Evolutionary conservation across 1,140 invertebrate species (phyloP), one percentile per base, ranked within the genome.

Genomic region (Diabrotica undecimpunctata): DNA sequence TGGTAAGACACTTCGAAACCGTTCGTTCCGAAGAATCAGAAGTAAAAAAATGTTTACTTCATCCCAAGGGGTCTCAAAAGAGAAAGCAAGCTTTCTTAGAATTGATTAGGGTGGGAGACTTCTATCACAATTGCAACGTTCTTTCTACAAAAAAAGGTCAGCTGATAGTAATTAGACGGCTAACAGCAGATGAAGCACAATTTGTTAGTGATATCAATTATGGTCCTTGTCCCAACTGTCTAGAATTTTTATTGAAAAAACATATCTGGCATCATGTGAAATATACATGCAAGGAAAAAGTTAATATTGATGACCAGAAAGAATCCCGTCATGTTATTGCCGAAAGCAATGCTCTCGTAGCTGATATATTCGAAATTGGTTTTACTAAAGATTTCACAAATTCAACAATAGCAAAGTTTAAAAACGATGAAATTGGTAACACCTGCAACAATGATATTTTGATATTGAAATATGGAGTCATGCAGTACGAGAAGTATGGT

Each of bases 251-350:
- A n/a, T 11, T 61, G 36, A 51, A 61, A 14, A 61, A 25, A 51
- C 59, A 61, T 50, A 61, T 61, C 11, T 61, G 46, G 59, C 59
- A 61, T 61, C 59, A 61, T 51, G 8, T 61, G 5, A 51, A 61
- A 61, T 51, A 52, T n/a, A 25, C 39, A 12, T 51, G 46, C 36
- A 35, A 61, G 14, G 41, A 61, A 51, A 61, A 61, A 51, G 9
- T n/a, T 7, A 14, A 14, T 11, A n/a, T 25, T 12, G 35, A 13
- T 35, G 59, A 12, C 13, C 12, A 52, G 9, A 10, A 5, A 8
- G 36, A 51, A 50, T 14, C 38, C 8, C 12, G 36, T 8, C 37
- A 58, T 36, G 56, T 52, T 61, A 25, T 61, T 51, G 46, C 59
- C 7, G 59, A 61, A 51, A 51, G 12, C 7, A 51, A 50, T 61